Conservation (phyloP, 2,888 invertebrate genomes). For the Meteorus colon region DNA sequence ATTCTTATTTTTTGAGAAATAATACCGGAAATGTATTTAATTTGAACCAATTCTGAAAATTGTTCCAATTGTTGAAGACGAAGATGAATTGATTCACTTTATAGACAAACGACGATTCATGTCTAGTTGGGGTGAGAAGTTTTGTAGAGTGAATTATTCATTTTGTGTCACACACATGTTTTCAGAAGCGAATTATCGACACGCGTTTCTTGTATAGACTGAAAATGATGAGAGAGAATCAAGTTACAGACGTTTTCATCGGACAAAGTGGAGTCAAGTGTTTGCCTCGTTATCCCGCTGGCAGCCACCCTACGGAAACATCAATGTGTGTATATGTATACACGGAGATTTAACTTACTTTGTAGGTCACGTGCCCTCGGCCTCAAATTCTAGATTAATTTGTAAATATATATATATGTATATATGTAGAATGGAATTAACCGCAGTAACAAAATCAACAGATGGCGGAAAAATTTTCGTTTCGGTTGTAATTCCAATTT, state of each 20-base stretch:
- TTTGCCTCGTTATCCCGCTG: conserved; percentile 58
- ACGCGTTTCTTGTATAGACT: conserved; percentile 24
- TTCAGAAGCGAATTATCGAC: conserved; percentile 33
- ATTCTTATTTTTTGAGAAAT: too few relatives aligned
- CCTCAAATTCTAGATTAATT: conserved; percentile 32
- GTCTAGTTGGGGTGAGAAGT: not conserved
- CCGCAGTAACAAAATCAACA: conserved; percentile 31
- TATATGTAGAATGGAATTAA: not conserved
- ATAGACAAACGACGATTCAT: not conserved
- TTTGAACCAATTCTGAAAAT: too few relatives aligned
- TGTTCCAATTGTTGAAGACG: too few relatives aligned
- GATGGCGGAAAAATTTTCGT: conserved; percentile 15
- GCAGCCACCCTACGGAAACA: conserved; percentile 40
- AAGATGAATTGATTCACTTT: too few relatives aligned
- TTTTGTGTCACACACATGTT: conserved; percentile 7
- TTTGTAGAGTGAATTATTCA: not conserved
- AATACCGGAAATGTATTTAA: too few relatives aligned
- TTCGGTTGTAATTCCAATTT: conserved; percentile 29
- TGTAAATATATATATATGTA: not conserved
- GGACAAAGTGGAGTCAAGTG: conserved; percentile 65
- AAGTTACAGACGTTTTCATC: conserved; percentile 48
- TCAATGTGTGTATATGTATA: not conserved
- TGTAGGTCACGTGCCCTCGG: conserved; percentile 32
- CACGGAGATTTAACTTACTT: not conserved
- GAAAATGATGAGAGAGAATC: conserved; percentile 23